Base-by-base conservation (phyloP, 2,797 vertebrate genomes). In the Chelon labrosus region DNA sequence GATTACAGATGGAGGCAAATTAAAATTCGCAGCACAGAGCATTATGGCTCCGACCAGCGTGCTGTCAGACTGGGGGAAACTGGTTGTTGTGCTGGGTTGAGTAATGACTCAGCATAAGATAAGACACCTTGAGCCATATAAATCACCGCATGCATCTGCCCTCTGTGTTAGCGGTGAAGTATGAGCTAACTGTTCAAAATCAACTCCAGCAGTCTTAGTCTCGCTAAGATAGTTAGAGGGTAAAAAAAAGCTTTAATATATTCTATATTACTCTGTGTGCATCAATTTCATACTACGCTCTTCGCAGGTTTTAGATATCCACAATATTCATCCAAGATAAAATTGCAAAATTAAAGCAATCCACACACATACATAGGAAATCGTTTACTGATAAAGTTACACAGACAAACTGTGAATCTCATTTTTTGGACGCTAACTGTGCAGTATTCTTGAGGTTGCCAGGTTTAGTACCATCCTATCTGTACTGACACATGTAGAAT, bases 91-190 rank as follows among this genome's bases (percentile, higher is more conserved):
- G 60, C 51, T 11, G 17, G 44, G 52, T 10, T 71, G 70, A 72
- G 66, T 80, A 82, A 79, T 84, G 73, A 79, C 56, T 75, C 68
- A 53, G 64, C 66, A 74, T 66, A 73, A 73, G 60, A 78, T 59
- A 64, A 79, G 74, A 73, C 49, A 70, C 54, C 53, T 64, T 9
- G 17, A 70, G 57, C 44, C 51, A 50, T 69, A 63, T 71, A 86
- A 79, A 83, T 78, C 59, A 53, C 65, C 44, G 59, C 57, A 17
- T 46, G 65, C 51, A 54, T 79, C 75, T 76, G 20, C 37, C 44
- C 58, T 60, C 38, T 50, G 53, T 20, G 65, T 70, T 69, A 10
- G 60, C 51, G 16, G 53, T 6, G 8, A 44, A 31, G 12, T 65
- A 8, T 39, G 46, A 51, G 35, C n/a, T 55, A 44, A 54, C n/a